These are phyloP conservation scores for Hippocampus guttulatus DNA, from an alignment of 2,113 vertebrate species.

Conservation along the genomic window DNA sequence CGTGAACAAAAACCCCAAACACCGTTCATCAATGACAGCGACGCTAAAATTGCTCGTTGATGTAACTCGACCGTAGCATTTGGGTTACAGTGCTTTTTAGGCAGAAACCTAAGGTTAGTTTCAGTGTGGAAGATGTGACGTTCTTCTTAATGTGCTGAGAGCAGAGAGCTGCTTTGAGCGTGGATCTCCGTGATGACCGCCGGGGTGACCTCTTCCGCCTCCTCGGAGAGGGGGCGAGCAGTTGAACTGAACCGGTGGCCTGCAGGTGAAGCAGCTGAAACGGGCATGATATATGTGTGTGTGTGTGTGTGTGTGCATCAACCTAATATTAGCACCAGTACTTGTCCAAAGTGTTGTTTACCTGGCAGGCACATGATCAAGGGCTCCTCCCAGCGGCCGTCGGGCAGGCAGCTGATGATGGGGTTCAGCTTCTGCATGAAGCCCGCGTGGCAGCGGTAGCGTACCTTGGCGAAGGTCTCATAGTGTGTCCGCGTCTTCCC, in stretches of 20 bases:
- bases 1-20: not conserved
- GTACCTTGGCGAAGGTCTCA: conserved; percentile 74
- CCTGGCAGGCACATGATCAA: conserved; percentile 78
- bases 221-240: not conserved
- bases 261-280: conserved; percentile 22
- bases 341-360: conserved; percentile 30
- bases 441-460: conserved; percentile 80
- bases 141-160: conserved; percentile 59
- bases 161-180: conserved; percentile 37
- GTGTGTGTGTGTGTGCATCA: no score
- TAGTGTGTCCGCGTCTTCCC: conserved; percentile 76
- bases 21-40: not conserved
- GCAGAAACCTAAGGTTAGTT: not conserved
- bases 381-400: conserved; percentile 82
- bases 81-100: conserved; percentile 4
- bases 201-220: conserved; percentile 23
- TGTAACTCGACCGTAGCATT: not conserved
- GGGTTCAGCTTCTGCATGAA: conserved; percentile 80
- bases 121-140: not conserved
- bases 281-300: not conserved
- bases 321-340: not conserved
- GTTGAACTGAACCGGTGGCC: conserved; percentile 19
- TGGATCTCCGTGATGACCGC: conserved; percentile 19
- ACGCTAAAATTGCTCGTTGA: not conserved
- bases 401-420: conserved; percentile 75